Evolutionary conservation across 2,888 invertebrate species (phyloP), one percentile per base, ranked within the genome.

Genomic region (Drosophila subsilvestris): DNA sequence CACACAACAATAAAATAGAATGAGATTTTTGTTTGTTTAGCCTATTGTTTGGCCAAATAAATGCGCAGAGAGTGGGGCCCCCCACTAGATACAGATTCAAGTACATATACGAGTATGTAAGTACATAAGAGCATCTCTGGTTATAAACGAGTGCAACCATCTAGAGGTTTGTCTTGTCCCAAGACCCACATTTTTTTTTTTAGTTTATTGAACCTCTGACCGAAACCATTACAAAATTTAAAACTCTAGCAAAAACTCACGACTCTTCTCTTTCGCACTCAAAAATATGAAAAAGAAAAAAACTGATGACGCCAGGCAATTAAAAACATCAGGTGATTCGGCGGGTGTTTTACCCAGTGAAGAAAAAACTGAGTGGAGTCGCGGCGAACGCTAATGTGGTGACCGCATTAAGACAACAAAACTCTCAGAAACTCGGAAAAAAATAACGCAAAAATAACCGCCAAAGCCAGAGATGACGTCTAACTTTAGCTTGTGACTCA

Each of bases 271-370:
- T 37, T 32, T 48, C 42, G 37, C 18, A 20, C 9, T 43, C 9
- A 54, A n/a, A 17, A 20, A 25, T 10, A 10, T 10, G 50, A 22
- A 45, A n/a, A 43, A 51, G 14, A n/a, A 74, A 55, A 75, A 71
- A 87, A 81, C 76, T 74, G 84, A 85, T 87, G 85, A 85, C 89
- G 83, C 74, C 78, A 70, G 69, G 71, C 86, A 89, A 89, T 86
- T 86, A 87, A 89, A 89, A 86, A 86, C 67, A 86, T 86, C 85
- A 86, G 85, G 85, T 86, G 85, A 86, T 86, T 89, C 77, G 48
- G 69, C 77, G 48, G 70, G 61, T 73, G 74, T 71, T 56, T 85
- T 70, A 82, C 83, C 80, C 68, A 74, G 45, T 29, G n/a, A 37
- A 47, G 32, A 53, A 18, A 56, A 43, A 51, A 42, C 47, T 29